These are phyloP conservation scores for Bacillus rossius DNA, from an alignment of 1,140 invertebrate species.

Conservation along the genomic window DNA sequence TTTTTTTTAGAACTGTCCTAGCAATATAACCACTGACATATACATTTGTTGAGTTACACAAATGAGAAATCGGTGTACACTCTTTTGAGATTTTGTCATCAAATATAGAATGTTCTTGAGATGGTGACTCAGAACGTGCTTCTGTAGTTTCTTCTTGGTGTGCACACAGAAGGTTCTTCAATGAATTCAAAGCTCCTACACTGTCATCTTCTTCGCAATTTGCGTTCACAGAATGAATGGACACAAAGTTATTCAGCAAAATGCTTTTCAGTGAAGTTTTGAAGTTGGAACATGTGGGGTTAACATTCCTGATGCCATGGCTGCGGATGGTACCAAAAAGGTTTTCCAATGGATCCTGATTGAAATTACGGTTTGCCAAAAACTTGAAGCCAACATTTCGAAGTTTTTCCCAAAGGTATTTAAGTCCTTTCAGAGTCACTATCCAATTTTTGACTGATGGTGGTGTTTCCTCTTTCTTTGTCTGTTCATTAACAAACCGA, in stretches of 20 bases:
- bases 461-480: constrained; percentile 15
- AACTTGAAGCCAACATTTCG: constrained; percentile 2
- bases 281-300: constrained; percentile 15
- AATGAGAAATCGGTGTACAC: no score
- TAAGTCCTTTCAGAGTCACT: constrained; percentile 29
- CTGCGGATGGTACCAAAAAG: constrained; percentile 15
- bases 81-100: no score
- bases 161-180: no score
- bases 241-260: constrained; percentile 13
- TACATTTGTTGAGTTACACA: no score
- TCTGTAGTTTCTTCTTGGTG: no score
- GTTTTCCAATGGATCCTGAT: constrained; percentile 20
- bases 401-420: background rate
- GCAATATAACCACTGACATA: no score
- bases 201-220: constrained; percentile 14
- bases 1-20: no score
- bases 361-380: background rate
- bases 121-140: no score
- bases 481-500: constrained; percentile 24
- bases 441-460: constrained; percentile 32
- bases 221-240: background rate
- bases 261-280: constrained; percentile 13
- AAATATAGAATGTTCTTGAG: no score
- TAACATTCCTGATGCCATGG: constrained; percentile 3
- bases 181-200: no score